Evolutionary conservation across 2,797 vertebrate species (phyloP), one percentile per base, ranked within the genome.

Genomic region (Acestrorhynchus altus): DNA sequence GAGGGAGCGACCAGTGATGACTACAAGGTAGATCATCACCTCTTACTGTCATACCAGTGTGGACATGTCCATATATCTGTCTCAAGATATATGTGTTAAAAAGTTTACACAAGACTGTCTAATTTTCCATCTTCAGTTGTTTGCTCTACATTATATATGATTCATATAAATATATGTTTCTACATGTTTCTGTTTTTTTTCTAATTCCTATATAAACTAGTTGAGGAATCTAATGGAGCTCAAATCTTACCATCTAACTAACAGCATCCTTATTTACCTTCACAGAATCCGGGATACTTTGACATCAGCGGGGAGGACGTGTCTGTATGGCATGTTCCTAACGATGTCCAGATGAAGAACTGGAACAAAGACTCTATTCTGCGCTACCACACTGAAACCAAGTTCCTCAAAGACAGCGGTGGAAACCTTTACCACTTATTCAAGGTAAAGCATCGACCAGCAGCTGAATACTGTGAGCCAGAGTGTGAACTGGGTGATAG

Each of bases 261-360:
- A 46, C 15, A 26, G 6, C 10, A 15, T 13, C 40, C 20, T 42
- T 20, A 4, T 61, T 7, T 59, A 0, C 1, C 9, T 65, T 66
- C 35, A 39, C 57, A 87, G 86, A 87, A 84, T 49, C 79, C 79
- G 13, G 86, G 86, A 0, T 87, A 85, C 65, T 87, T 83, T 0
- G 84, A 90, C 77, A 88, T 91, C 5, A 31, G 35, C 24, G 88
- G 85, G 1, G 11, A 24, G 13, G 87, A 93, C 46, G 35, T 92
- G 47, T 77, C 87, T 8, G 80, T 93, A 42, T 93, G 91, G 90
- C 91, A 92, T 0, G 84, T 91, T n/a, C 86, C 89, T 42, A 91
- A 91, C 63, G 79, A 83, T 0, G 72, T 56, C 20, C 83, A 85
- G 0, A 26, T 90, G 40, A 2, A 82, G 1, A 52, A 59, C 1